Conservation (phyloP, 2,113 vertebrate genomes). For the Mus spicilegus region DNA sequence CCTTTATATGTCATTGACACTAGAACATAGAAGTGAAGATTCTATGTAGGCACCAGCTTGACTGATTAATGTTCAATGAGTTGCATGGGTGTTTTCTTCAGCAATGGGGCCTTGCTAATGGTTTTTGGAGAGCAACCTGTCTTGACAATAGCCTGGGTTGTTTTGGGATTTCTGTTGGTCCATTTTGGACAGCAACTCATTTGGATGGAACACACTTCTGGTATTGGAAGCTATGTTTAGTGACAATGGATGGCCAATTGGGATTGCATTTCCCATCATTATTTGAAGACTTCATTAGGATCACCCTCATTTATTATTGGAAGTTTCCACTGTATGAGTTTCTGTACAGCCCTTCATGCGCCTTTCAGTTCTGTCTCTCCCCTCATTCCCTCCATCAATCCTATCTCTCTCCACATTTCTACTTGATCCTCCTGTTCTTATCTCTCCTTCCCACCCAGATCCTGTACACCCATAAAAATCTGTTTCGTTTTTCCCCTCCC, state of each 20-base stretch:
- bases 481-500: background rate
- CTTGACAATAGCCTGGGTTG: background rate
- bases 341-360: background rate
- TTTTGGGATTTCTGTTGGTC: background rate
- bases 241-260: background rate
- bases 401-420: background rate
- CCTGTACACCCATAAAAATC: background rate
- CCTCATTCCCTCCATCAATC: background rate
- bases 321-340: background rate
- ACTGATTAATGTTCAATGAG: background rate
- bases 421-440: background rate
- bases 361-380: background rate
- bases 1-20: background rate
- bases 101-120: background rate
- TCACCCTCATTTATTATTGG: background rate
- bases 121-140: background rate
- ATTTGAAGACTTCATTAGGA: background rate
- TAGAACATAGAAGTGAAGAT: background rate
- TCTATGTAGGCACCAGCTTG: background rate
- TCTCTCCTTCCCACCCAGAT: background rate
- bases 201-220: background rate
- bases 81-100: background rate
- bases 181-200: background rate
- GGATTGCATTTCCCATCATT: background rate
- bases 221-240: background rate